Base-by-base conservation (phyloP, 2,113 vertebrate species). In the Uria lomvia region DNA sequence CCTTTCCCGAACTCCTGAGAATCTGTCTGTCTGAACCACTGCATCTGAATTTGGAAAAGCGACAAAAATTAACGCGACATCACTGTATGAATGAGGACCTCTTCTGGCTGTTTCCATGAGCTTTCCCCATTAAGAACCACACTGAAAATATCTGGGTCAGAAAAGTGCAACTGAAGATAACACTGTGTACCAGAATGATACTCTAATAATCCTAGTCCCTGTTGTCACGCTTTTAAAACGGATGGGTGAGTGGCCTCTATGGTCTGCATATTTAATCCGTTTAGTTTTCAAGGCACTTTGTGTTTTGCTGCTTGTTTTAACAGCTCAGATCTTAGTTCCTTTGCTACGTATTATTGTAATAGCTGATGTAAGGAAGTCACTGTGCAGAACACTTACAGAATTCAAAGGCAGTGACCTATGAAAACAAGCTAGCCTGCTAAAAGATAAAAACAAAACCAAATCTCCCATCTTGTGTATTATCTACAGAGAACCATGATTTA, bases 21-120 rank as follows among this genome's bases (percentile, higher is more conserved):
- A 94, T 27, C 55, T 90, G n/a, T 65, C 55, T 91, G 47, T 68
- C 49, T 67, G 60, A 85, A 34, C 82, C 75, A 29, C 66, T 75
- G 76, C 45, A 49, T 59, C 65, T 65, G 73, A 90, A 60, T 86
- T 91, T 59, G 52, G 86, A 74, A 84, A 74, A 81, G 26, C 52
- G 10, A 94, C 56, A 65, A 80, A 78, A 88, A 76, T 58, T 70
- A 56, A 70, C 1, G 0, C 27, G 9, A 70, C 77, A 91, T 91
- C 86, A 65, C 95, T 95, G 92, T 95, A 97, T 95, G 89, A 96
- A 76, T 22, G 94, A 95, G 96, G 97, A 97, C 95, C 95, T 89
- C 94, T 95, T 96, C 95, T 97, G 96, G 96, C 80, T 94, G 95
- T 58, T 96, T 97, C 91, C 91, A 42, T 66, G 60, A 95, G 91